Base-by-base conservation (phyloP, 2,888 invertebrate genomes). In the Dugesia japonica region DNA sequence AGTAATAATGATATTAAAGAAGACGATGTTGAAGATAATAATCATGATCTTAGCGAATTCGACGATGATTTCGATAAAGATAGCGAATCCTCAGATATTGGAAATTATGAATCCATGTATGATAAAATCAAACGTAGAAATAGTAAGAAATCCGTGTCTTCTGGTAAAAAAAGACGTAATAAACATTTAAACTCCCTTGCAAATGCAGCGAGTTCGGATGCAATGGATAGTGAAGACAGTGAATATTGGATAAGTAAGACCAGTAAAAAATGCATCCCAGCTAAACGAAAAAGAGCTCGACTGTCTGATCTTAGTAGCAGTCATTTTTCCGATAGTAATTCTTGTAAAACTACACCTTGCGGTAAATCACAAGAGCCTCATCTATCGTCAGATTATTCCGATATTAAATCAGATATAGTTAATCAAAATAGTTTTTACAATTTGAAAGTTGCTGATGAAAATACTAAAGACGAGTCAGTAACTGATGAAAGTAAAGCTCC, bases 21-120 rank as follows among this genome's bases (percentile, higher is more conserved):
- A 17, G 38, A 38, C 13, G 9, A 13, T 9, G 38, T 13, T 9
- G 38, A 38, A 13, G 38, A 38, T 9, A 38, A 38, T 38, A 38
- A 38, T 38, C 13, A 38, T 9, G 38, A 38, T 38, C 17, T 38
- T 9, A 38, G 38, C 17, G 38, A 38, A 17, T 38, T 38, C 17
- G 38, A 38, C 17, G 38, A 38, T 38, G 38, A 38, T 38, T 38
- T 38, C 38, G 38, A 38, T 13, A 38, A 38, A 38, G 38, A 38
- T 17, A 38, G 38, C 17, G 38, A 17, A 38, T 38, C 38, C 13
- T 38, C 38, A 17, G 74, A 74, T 13, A 74, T 31, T 20, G 7
- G 20, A n/a, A 31, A 31, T 33, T 74, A 74, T 74, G 74, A 74
- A 38, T 74, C 74, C n/a, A 74, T 74, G 74, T 74, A 74, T 38